Percentiles rank a stretch among this genome's conserved stretches.
Evolutionary conservation across 2,888 invertebrate genomes (phyloP).

Genomic region (Octonoba sinensis): DNA sequence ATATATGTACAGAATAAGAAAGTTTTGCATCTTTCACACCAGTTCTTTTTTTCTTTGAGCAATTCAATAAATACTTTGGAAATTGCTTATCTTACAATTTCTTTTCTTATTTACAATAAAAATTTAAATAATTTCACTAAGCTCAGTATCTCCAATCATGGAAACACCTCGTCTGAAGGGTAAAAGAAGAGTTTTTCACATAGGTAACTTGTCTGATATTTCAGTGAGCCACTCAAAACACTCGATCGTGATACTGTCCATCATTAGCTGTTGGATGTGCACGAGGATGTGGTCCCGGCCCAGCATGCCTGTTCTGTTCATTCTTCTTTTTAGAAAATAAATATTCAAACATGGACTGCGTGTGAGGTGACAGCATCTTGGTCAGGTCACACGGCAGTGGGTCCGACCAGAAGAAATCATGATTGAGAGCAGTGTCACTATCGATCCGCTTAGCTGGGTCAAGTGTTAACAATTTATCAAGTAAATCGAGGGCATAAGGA

Average conservation of each 20-base stretch:
- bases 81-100: too few relatives aligned
- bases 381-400: constrained; percentile 93
- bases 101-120: too few relatives aligned
- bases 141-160: too few relatives aligned
- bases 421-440: constrained; percentile 93
- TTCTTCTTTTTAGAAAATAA: constrained; percentile 78
- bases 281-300: constrained; percentile 21
- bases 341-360: constrained; percentile 95
- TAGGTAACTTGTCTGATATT: too few relatives aligned
- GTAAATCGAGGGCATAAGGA: constrained; percentile 89
- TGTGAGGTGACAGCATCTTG: constrained; percentile 91
- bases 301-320: constrained; percentile 50
- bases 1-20: too few relatives aligned
- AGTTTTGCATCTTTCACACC: too few relatives aligned
- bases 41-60: too few relatives aligned
- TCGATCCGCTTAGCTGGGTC: constrained; percentile 91
- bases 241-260: constrained; percentile 87
- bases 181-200: too few relatives aligned
- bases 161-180: too few relatives aligned
- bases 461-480: constrained; percentile 90
- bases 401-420: constrained; percentile 98
- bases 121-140: too few relatives aligned
- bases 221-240: constrained; percentile 76
- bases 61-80: too few relatives aligned
- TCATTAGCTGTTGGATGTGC: constrained; percentile 74